Conservation (phyloP, 2,888 invertebrate species). For the Ormyrus pomaceus region DNA sequence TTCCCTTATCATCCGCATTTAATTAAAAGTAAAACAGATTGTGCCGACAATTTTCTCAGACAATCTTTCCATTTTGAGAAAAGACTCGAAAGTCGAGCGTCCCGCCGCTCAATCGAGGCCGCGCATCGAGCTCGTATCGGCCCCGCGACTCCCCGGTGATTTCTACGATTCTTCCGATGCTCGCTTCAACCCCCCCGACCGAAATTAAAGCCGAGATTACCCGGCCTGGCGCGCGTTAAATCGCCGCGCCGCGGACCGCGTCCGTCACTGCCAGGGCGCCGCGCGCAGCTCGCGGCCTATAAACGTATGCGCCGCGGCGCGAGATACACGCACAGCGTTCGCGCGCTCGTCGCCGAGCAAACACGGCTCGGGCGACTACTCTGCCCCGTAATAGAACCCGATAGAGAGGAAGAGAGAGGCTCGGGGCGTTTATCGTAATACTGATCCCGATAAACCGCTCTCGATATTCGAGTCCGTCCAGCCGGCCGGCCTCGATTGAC, state of each 20-base stretch:
- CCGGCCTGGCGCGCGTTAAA: slow-evolving; percentile 66
- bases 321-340: slow-evolving; percentile 54
- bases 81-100: no score
- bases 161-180: slow-evolving; percentile 32
- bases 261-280: not conserved
- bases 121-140: no score
- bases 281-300: not conserved
- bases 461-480: slow-evolving; percentile 60
- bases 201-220: slow-evolving; percentile 72
- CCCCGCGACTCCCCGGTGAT: not conserved
- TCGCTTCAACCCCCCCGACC: slow-evolving; percentile 67
- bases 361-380: not conserved
- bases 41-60: not conserved
- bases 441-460: slow-evolving; percentile 67
- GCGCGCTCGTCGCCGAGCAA: slow-evolving; percentile 51
- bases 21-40: not conserved
- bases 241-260: slow-evolving; percentile 57
- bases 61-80: not conserved
- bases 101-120: no score
- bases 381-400: slow-evolving; percentile 4
- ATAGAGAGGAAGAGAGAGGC: not conserved
- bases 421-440: slow-evolving; percentile 52
- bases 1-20: not conserved
- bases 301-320: not conserved
- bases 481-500: slow-evolving; percentile 60